A percentile compares a stretch with the other conserved stretches of the same genome.
These are phyloP conservation scores for Salpingus planirostris DNA, from an alignment of 2,888 invertebrate genomes.

Conservation along the genomic window DNA sequence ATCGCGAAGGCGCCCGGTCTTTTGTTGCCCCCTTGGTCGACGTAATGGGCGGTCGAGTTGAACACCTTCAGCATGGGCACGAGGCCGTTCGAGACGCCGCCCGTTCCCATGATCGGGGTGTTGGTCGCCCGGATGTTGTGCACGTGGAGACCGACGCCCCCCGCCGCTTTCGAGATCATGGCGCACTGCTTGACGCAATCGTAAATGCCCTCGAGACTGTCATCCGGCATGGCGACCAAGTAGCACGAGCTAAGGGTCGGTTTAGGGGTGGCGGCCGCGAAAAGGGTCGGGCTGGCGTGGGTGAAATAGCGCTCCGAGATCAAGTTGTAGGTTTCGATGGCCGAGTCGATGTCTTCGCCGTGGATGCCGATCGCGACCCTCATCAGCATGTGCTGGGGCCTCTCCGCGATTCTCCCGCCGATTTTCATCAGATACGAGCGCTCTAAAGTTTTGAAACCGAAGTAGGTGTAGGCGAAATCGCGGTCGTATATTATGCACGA, in stretches of 20 bases:
- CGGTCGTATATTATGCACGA: slow-evolving; percentile 95
- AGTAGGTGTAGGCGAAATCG: slow-evolving; percentile 95
- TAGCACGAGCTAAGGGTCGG: slow-evolving; percentile 97
- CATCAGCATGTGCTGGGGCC: slow-evolving; percentile 99
- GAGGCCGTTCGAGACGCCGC: slow-evolving; percentile 90
- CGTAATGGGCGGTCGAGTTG: slow-evolving; percentile 92
- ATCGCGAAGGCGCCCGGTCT: slow-evolving; percentile 96
- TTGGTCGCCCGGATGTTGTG: slow-evolving; percentile 93
- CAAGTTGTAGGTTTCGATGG: slow-evolving; percentile 91
- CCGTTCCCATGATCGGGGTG: slow-evolving; percentile 86
- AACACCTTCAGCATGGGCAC: slow-evolving; percentile 94
- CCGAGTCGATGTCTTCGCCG: slow-evolving; percentile 83
- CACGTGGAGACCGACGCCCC: slow-evolving; percentile 93
- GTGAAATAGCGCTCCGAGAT: slow-evolving; percentile 94
- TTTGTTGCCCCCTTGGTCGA: slow-evolving; percentile 97
- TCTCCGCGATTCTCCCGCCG: slow-evolving; percentile 83
- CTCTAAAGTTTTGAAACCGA: slow-evolving; percentile 98
- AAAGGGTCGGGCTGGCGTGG: slow-evolving; percentile 95
- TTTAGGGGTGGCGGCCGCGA: slow-evolving; percentile 83
- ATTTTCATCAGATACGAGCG: slow-evolving; percentile 90
- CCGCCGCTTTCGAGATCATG: slow-evolving; percentile 91
- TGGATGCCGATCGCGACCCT: slow-evolving; percentile 95
- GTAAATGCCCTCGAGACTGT: slow-evolving; percentile 93
- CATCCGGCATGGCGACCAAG: slow-evolving; percentile 85
- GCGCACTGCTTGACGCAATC: slow-evolving; percentile 89